Conservation (phyloP, 2,888 invertebrate species). For the Fabriciana adippe region DNA sequence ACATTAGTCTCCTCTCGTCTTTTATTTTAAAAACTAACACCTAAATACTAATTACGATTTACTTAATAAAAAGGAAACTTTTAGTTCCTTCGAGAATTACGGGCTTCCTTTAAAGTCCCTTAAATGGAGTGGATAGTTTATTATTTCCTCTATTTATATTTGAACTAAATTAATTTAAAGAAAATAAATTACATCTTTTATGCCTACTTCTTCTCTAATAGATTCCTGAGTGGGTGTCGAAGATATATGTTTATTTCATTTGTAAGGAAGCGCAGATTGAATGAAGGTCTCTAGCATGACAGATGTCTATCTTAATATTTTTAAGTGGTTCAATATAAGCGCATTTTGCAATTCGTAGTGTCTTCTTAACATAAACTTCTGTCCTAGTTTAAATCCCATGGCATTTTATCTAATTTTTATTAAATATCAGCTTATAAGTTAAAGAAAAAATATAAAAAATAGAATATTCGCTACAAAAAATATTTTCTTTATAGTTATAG, state of each 20-base stretch:
- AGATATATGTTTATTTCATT: conserved; percentile 41
- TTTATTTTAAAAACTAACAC: too few species aligned
- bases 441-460: too few species aligned
- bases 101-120: too few species aligned
- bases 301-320: conserved; percentile 60
- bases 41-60: too few species aligned
- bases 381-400: too few species aligned
- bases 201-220: conserved; percentile 2
- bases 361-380: not conserved
- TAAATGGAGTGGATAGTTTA: not conserved
- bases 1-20: too few species aligned
- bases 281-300: conserved; percentile 61
- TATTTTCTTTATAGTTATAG: too few species aligned
- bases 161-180: too few species aligned
- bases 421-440: too few species aligned
- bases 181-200: not conserved
- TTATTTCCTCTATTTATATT: too few species aligned
- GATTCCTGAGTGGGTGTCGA: conserved; percentile 35
- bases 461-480: not conserved
- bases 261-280: conserved; percentile 58
- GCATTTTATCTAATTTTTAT: not conserved
- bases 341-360: not conserved
- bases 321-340: conserved; percentile 41
- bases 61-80: too few species aligned
- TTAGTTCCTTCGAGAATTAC: not conserved